Conservation (phyloP, 2,113 vertebrate species). For the Plecotus auritus region DNA sequence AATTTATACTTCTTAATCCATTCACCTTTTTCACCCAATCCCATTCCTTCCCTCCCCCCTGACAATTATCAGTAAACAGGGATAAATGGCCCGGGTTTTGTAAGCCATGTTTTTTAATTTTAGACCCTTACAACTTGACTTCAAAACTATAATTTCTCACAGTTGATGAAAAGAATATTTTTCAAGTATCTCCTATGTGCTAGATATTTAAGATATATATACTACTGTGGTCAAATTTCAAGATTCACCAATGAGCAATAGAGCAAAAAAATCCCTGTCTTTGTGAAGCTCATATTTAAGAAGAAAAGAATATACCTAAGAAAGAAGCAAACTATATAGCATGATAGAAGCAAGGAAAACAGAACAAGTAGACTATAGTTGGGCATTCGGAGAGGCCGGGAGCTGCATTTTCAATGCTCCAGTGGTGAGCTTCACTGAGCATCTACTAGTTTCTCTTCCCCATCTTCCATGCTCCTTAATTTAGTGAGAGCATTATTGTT, state of each 20-base stretch:
- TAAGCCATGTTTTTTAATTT: background rate
- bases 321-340: background rate
- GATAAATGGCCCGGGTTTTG: background rate
- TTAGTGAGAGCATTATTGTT: background rate
- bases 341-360: background rate
- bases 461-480: background rate
- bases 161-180: background rate
- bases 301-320: background rate
- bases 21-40: background rate
- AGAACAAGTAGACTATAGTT: background rate
- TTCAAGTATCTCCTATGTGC: background rate
- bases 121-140: background rate
- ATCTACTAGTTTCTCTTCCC: background rate
- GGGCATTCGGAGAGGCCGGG: background rate
- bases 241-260: background rate
- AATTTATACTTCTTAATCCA: background rate
- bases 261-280: background rate
- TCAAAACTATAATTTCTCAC: background rate
- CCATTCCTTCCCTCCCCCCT: background rate
- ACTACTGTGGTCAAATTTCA: background rate
- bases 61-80: background rate
- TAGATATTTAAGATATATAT: background rate
- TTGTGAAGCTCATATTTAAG: background rate
- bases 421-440: rapidly evolving
- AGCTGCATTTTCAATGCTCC: background rate